These are phyloP conservation scores for Psilopsiagon aurifrons DNA, from an alignment of 2,113 vertebrate genomes.

Conservation along the genomic window DNA sequence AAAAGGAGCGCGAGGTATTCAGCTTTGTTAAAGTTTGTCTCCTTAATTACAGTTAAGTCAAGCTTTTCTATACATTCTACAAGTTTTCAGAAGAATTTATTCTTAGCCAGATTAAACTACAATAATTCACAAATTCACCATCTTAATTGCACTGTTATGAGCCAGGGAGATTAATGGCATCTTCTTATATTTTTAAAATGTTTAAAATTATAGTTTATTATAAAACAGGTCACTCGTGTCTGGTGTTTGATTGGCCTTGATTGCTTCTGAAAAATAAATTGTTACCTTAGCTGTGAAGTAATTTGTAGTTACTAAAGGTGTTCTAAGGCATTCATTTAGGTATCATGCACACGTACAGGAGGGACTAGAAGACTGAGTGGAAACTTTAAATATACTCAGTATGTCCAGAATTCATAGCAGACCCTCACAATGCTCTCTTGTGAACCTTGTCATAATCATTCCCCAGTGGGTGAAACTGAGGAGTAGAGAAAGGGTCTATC, in stretches of 20 bases:
- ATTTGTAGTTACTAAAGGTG: background rate
- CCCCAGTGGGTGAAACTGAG: background rate
- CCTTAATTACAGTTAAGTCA: background rate
- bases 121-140: background rate
- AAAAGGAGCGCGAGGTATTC: background rate
- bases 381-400: background rate
- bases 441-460: background rate
- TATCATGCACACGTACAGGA: background rate
- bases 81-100: background rate
- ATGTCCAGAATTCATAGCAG: background rate
- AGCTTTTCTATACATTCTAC: background rate
- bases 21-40: slow-evolving; percentile 6
- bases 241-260: slow-evolving; percentile 39
- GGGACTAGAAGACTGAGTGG: background rate
- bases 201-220: slow-evolving; percentile 35
- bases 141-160: slow-evolving; percentile 34
- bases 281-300: background rate
- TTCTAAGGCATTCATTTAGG: slow-evolving; percentile 18
- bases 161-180: background rate
- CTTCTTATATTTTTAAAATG: slow-evolving; percentile 28
- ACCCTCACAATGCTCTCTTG: background rate
- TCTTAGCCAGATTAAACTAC: slow-evolving; percentile 5
- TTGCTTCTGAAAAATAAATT: slow-evolving; percentile 21
- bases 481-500: background rate
- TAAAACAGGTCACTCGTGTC: background rate